phyloP scores from a whole-genome alignment of 2,888 invertebrate genomes.

The Elysia crispata region DNA sequence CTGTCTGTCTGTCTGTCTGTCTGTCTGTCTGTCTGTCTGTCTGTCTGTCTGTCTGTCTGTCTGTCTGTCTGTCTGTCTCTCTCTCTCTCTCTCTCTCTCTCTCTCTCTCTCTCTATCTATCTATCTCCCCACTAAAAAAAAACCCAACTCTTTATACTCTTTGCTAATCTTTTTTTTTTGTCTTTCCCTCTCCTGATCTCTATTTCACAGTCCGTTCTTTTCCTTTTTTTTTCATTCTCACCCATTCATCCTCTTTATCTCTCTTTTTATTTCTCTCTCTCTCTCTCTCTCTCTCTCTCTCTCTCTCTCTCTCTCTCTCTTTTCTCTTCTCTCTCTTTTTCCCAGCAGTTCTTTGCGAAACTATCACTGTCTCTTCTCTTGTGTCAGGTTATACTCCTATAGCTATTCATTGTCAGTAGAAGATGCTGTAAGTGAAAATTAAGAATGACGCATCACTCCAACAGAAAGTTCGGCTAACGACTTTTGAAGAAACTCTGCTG shows the following conservation, averaged over 20 bases:
- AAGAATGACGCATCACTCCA: too few species aligned
- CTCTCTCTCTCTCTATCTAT: background rate
- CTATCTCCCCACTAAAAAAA: background rate
- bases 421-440: too few species aligned
- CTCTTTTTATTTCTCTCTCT: constrained; percentile 19
- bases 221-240: constrained; percentile 13
- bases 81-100: constrained; percentile 2
- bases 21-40: constrained; percentile 13
- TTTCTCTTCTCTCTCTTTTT: constrained; percentile 26
- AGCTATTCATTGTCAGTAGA: too few species aligned
- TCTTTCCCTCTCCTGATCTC: constrained; percentile 29
- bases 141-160: constrained; percentile 24
- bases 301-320: constrained; percentile 17
- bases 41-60: background rate
- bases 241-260: constrained; percentile 10
- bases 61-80: too few species aligned
- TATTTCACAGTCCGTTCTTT: constrained; percentile 14
- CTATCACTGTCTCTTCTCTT: too few species aligned
- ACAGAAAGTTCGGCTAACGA: too few species aligned
- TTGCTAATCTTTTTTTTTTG: constrained; percentile 6
- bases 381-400: too few species aligned
- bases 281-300: constrained; percentile 17
- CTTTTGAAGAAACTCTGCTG: too few species aligned
- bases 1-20: background rate
- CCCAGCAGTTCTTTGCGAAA: background rate